Base-by-base conservation (phyloP, 2,113 vertebrate species). In the Lampris megalopsis region DNA sequence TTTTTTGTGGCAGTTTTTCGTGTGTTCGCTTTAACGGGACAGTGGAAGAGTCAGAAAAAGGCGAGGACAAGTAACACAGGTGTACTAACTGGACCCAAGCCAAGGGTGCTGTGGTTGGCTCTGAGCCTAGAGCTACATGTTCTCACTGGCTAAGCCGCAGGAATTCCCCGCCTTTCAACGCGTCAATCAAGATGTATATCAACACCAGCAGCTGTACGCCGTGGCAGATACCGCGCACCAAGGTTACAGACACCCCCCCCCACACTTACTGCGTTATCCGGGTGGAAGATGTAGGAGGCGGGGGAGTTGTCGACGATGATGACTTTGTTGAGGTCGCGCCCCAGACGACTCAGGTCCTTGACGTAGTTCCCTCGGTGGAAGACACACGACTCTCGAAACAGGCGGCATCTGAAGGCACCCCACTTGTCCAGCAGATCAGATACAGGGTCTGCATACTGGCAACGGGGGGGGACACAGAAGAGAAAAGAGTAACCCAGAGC, bases 261-360 rank as follows among this genome's bases (percentile, higher is more conserved):
- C 53, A 2, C 11, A 92, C 96, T 0, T 93, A 99, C 98, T 0
- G 98, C 98, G 0, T 99, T 99, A 71, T 99, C 96, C 0, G 98
- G 98, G 73, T 99, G 97, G 94, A 99, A 99, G 89, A 98, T 95
- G 9, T 99, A 99, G 85, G 97, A 99, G 37, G 97, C 97, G 0
- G 98, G 97, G 0, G 98, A 99, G 92, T 99, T 99, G 94, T 99
- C 98, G 64, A 99, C 86, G 2, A 99, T 99, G 91, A 99, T 96
- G 90, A 98, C 95, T 40, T 97, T 96, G 84, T 94, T 96, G 1
- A 99, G 93, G 91, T 99, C 97, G 0, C 98, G 94, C 63, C 98
- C 98, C 87, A 99, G 91, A 38, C 97, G 95, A 84, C 98, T 99
- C 89, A 99, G 94, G 81, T 99, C 98, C 89, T 99, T 99, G 45